Evolutionary conservation across 2,797 vertebrate species (phyloP), one percentile per base, ranked within the genome.

Genomic region (Enteromius trimaculatus): DNA sequence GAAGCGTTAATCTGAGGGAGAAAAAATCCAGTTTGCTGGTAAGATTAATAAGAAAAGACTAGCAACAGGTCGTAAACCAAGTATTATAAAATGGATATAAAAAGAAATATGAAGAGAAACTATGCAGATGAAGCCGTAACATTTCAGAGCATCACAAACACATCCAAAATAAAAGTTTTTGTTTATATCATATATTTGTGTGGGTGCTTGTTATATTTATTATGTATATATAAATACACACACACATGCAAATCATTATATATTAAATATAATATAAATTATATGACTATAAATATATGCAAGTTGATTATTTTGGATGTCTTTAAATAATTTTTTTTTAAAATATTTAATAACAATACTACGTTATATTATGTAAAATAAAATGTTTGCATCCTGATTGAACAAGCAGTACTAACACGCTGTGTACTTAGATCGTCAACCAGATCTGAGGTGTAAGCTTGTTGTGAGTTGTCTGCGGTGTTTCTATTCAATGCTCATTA

Each of bases 401-500:
- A 42, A 69, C 13, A 70, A 60, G 1, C 53, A 23, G 53, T 14
- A 42, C 34, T 19, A 60, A 10, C n/a, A 77, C 6, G 3, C 10
- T 1, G 2, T 21, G 16, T 31, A 26, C 10, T 23, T 62, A 58
- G 55, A 77, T 77, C 4, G 0, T 51, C 55, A n/a, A n/a, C 19
- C 55, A 74, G 60, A 44, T 76, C 47, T 29, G 23, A 82, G 34
- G 16, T 77, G 71, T 74, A 37, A 29, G 23, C n/a, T 44, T 55
- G 34, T 55, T 31, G 34, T 3, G 17, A 58, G 9, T n/a, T 31
- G 37, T 51, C 58, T 31, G 39, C 2, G 1, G 19, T 6, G 4
- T 60, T 23, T 58, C 62, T 78, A 81, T 86, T 84, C 74, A 74
- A 81, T 70, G 65, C 84, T 87, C 86, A 83, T 86, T 81, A 85